These are phyloP conservation scores for Esox niger DNA, from an alignment of 2,113 vertebrate genomes.

Conservation along the genomic window DNA sequence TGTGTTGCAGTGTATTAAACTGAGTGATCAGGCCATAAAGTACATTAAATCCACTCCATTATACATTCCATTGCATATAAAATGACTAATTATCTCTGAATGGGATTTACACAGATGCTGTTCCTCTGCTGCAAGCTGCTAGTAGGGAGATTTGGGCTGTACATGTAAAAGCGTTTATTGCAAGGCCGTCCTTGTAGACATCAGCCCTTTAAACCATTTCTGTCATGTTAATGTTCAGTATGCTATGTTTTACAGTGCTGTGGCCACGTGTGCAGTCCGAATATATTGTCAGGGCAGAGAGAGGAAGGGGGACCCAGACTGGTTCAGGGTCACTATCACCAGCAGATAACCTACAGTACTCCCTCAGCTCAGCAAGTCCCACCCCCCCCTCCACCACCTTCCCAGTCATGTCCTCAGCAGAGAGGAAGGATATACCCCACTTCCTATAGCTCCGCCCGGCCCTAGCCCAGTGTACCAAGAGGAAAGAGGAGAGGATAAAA, in stretches of 20 bases:
- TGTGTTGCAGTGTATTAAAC: neutral
- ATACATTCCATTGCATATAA: slow-evolving; percentile 26
- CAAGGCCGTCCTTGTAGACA: neutral
- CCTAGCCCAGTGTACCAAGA: slow-evolving; percentile 47
- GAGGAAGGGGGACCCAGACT: too few relatives aligned
- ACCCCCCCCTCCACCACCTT: slow-evolving; percentile 38
- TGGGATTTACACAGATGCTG: neutral
- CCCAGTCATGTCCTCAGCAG: slow-evolving; percentile 53
- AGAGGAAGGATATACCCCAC: slow-evolving; percentile 73
- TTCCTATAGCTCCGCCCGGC: slow-evolving; percentile 66
- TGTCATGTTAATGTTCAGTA: neutral
- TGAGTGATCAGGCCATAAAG: slow-evolving; percentile 18
- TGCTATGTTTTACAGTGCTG: neutral
- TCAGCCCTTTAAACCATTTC: neutral
- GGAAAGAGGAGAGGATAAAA: slow-evolving; percentile 62
- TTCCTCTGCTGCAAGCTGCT: neutral
- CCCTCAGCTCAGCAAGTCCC: slow-evolving; percentile 5
- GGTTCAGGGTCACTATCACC: slow-evolving; percentile 16
- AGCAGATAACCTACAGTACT: slow-evolving; percentile 2
- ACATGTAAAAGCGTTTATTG: neutral
- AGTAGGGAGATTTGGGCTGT: neutral
- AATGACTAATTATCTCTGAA: slow-evolving; percentile 10
- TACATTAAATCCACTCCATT: slow-evolving; percentile 22
- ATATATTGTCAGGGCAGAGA: neutral
- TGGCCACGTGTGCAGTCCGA: neutral